phyloP scores from a whole-genome alignment of 1,140 invertebrate genomes.

The Phocides pigmalion region DNA sequence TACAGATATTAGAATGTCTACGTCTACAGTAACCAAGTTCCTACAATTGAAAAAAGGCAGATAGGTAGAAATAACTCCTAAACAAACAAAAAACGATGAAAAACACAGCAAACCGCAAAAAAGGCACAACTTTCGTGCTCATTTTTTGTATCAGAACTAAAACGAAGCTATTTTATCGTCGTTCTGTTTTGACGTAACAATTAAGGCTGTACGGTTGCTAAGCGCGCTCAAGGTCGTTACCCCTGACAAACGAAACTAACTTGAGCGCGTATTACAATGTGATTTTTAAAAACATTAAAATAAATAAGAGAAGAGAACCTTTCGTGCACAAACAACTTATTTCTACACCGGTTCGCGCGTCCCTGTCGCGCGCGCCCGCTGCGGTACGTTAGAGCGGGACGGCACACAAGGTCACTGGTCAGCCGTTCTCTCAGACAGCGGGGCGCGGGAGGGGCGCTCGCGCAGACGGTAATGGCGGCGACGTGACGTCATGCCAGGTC shows the following conservation, averaged over 20 bases:
- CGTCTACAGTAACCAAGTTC: too few relatives aligned
- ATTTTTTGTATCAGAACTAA: slow-evolving; percentile 15
- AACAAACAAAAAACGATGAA: neutral
- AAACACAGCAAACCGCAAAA: slow-evolving; percentile 9
- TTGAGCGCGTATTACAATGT: slow-evolving; percentile 62
- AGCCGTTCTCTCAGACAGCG: slow-evolving; percentile 76
- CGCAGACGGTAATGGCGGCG: slow-evolving; percentile 70
- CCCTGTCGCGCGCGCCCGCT: slow-evolving; percentile 43
- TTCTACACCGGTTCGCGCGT: slow-evolving; percentile 59
- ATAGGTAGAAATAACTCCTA: neutral
- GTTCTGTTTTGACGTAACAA: slow-evolving; percentile 53
- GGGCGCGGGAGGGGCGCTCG: slow-evolving; percentile 63
- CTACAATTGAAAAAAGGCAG: neutral
- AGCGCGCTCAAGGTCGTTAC: slow-evolving; percentile 70
- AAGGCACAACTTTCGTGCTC: slow-evolving; percentile 11
- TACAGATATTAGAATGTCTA: too few relatives aligned
- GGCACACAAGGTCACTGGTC: slow-evolving; percentile 78
- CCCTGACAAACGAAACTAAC: slow-evolving; percentile 58
- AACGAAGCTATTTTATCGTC: slow-evolving; percentile 35
- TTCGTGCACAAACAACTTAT: slow-evolving; percentile 74
- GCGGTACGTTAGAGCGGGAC: slow-evolving; percentile 51
- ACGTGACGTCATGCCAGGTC: slow-evolving; percentile 68
- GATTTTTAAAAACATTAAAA: slow-evolving; percentile 73
- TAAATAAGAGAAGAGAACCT: slow-evolving; percentile 71
- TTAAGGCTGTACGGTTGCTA: slow-evolving; percentile 52